Evolutionary conservation across 2,797 vertebrate genomes (phyloP).

Genomic region (Sebastes variabilis): DNA sequence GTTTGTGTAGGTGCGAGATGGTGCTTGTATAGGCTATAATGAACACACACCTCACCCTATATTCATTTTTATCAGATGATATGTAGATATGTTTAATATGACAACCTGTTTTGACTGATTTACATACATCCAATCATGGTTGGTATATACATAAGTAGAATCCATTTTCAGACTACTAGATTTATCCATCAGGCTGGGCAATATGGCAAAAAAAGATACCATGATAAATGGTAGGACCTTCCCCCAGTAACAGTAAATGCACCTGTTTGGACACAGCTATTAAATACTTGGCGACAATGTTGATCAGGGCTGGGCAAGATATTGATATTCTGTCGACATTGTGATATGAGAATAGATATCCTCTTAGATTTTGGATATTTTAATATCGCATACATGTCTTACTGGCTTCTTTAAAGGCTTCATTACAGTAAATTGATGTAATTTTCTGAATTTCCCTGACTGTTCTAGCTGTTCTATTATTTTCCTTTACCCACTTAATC

Average conservation of each 20-base stretch:
- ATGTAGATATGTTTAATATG: not conserved
- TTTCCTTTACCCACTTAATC: accelerated
- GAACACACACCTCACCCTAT: not conserved
- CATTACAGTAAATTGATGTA: too few relatives aligned
- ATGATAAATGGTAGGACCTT: not conserved
- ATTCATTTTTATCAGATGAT: not conserved
- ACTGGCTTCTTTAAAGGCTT: too few relatives aligned
- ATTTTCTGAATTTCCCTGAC: too few relatives aligned
- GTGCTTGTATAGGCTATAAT: not conserved
- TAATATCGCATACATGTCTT: too few relatives aligned
- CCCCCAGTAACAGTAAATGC: not conserved
- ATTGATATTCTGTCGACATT: too few relatives aligned
- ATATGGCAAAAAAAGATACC: not conserved
- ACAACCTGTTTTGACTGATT: not conserved
- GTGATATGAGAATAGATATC: too few relatives aligned
- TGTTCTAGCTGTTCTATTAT: too few relatives aligned
- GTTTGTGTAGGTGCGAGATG: not conserved
- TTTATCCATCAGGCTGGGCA: not conserved
- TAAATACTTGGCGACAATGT: not conserved
- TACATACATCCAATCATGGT: not conserved
- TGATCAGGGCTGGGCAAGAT: too few relatives aligned
- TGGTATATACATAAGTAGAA: not conserved
- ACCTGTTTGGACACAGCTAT: not conserved
- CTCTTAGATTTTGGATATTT: too few relatives aligned
- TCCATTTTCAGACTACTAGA: not conserved